Conservation (phyloP, 1,140 invertebrate species). For the Cydia strobilella region DNA sequence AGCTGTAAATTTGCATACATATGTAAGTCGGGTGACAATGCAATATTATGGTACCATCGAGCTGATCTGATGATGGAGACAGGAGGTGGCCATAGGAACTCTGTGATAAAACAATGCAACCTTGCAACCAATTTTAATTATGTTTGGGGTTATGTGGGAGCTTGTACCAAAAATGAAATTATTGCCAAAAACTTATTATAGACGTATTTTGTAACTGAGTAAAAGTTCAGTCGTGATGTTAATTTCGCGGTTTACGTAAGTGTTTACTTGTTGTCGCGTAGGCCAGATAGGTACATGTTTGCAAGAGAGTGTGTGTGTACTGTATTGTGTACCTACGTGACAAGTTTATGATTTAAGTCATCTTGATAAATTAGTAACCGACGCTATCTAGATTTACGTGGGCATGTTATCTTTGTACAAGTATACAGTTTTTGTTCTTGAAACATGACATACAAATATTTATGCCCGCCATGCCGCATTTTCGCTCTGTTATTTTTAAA, state of each 20-base stretch:
- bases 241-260: conserved; percentile 29
- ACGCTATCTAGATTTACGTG: conserved; percentile 51
- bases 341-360: conserved; percentile 52
- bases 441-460: conserved; percentile 41
- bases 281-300: conserved; percentile 22
- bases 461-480: conserved; percentile 31
- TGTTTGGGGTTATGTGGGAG: no score
- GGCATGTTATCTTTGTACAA: conserved; percentile 43
- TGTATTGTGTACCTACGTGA: conserved; percentile 43
- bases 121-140: no score
- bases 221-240: background rate
- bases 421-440: conserved; percentile 36
- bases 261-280: conserved; percentile 22
- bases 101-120: no score
- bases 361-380: conserved; percentile 52
- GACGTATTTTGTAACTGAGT: background rate
- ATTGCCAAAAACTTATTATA: no score
- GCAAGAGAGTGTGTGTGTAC: conserved; percentile 26
- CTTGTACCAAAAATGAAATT: no score
- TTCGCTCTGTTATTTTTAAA: background rate
- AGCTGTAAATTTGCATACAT: no score
- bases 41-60: no score
- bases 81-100: no score
- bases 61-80: no score
- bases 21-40: no score